These are phyloP conservation scores for Rhopalosiphum padi DNA, from an alignment of 1,140 invertebrate species.

Conservation along the genomic window DNA sequence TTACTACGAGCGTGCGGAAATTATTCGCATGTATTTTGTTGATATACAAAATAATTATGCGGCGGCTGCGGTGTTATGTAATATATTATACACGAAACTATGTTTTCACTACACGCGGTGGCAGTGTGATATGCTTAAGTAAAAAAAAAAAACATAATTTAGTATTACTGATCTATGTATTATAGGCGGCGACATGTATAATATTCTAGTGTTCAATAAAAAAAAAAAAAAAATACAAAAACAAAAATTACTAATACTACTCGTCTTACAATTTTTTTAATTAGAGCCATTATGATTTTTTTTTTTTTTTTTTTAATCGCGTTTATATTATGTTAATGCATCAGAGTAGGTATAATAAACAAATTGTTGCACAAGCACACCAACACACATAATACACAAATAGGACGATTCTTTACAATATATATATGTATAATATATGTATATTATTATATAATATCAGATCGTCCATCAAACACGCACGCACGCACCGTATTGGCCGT, in stretches of 20 bases:
- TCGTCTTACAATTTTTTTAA: background rate
- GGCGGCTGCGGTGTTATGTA: background rate
- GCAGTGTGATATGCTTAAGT: background rate
- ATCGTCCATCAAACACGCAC: conserved; percentile 13
- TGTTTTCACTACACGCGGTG: conserved; percentile 4
- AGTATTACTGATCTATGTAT: conserved; percentile 24
- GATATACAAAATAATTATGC: background rate
- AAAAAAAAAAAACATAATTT: background rate
- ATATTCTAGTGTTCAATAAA: conserved; percentile 12
- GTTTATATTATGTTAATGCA: conserved; percentile 25
- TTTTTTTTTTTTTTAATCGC: background rate
- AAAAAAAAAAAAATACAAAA: conserved; percentile 8
- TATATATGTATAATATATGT: background rate
- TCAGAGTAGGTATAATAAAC: conserved; percentile 21
- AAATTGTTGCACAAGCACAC: conserved; percentile 41
- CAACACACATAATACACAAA: conserved; percentile 30
- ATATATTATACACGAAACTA: conserved; percentile 33
- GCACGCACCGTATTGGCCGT: conserved; percentile 50
- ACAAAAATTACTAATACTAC: conserved; percentile 17
- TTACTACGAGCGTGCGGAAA: conserved; percentile 22
- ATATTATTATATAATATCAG: background rate
- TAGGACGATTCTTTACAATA: background rate
- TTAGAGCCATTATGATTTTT: background rate
- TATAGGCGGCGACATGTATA: background rate
- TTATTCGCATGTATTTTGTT: background rate